Conservation (phyloP, 2,113 vertebrate genomes). For the Pionites leucogaster region DNA sequence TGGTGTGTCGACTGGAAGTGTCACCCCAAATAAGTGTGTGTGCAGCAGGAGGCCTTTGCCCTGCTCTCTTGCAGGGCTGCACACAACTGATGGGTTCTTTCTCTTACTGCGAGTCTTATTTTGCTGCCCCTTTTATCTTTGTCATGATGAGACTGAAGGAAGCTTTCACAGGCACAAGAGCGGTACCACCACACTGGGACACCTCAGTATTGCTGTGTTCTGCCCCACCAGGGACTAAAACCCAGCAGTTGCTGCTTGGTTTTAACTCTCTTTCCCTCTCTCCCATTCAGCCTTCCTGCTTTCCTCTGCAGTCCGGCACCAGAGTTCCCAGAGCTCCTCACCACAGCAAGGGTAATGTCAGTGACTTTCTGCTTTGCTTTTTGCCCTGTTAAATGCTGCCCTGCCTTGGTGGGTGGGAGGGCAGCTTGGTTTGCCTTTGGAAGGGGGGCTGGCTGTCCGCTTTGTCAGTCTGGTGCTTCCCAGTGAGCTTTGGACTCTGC, state of each 20-base stretch:
- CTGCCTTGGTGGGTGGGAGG: neutral
- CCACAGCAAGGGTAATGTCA: slow-evolving; percentile 48
- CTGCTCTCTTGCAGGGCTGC: neutral
- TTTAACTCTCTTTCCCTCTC: neutral
- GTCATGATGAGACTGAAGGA: too few relatives aligned
- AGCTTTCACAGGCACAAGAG: neutral
- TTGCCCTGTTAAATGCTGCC: neutral
- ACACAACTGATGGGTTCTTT: neutral
- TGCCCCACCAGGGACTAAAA: neutral
- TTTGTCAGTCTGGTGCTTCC: neutral
- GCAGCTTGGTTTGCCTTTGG: neutral
- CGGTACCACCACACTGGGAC: neutral
- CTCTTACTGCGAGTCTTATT: accelerated
- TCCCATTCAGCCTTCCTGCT: slow-evolving; percentile 41
- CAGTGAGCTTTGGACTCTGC: neutral
- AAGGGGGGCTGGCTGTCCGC: neutral
- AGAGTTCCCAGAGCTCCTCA: slow-evolving; percentile 9
- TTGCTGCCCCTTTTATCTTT: neutral
- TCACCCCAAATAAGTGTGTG: neutral
- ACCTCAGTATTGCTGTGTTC: accelerated
- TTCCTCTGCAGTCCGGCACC: neutral
- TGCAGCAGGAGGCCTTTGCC: neutral
- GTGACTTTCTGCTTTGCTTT: neutral
- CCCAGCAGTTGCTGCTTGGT: neutral
- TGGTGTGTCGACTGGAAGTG: neutral